phyloP scores from a whole-genome alignment of 2,113 vertebrate species.

The Rhinichthys klamathensis region DNA sequence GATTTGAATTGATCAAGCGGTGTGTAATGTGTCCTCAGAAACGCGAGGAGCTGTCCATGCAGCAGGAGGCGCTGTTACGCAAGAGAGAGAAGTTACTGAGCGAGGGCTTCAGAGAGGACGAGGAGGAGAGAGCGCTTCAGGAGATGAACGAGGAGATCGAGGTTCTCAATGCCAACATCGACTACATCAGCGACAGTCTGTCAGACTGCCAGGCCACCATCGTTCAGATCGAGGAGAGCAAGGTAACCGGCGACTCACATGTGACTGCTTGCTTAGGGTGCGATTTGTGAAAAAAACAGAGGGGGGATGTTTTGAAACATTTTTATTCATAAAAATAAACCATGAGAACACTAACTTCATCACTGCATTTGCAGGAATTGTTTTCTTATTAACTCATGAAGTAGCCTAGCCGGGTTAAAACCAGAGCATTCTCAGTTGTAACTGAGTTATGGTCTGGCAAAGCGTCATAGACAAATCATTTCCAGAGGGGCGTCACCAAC shows the following conservation, averaged over 20 bases:
- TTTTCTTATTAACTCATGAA: too few species aligned
- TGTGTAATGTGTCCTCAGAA: conserved; percentile 77
- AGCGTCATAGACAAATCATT: too few species aligned
- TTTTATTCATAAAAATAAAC: too few species aligned
- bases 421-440: too few species aligned
- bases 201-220: conserved; percentile 97
- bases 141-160: conserved; percentile 94
- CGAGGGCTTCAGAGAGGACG: conserved; percentile 82
- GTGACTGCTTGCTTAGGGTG: background rate
- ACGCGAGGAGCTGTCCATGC: conserved; percentile 90
- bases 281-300: too few species aligned
- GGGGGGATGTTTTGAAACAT: too few species aligned
- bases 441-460: too few species aligned
- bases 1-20: background rate
- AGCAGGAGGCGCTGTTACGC: conserved; percentile 87
- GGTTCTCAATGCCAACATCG: conserved; percentile 93
- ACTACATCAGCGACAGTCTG: conserved; percentile 96
- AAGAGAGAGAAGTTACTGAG: conserved; percentile 84
- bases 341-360: too few species aligned
- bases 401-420: too few species aligned
- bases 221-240: conserved; percentile 96
- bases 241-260: conserved; percentile 72
- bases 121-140: conserved; percentile 82
- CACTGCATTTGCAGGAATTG: too few species aligned
- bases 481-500: too few species aligned